Evolutionary conservation across 2,113 vertebrate species (phyloP), one percentile per base, ranked within the genome.

Genomic region (Embiotoca jacksoni): DNA sequence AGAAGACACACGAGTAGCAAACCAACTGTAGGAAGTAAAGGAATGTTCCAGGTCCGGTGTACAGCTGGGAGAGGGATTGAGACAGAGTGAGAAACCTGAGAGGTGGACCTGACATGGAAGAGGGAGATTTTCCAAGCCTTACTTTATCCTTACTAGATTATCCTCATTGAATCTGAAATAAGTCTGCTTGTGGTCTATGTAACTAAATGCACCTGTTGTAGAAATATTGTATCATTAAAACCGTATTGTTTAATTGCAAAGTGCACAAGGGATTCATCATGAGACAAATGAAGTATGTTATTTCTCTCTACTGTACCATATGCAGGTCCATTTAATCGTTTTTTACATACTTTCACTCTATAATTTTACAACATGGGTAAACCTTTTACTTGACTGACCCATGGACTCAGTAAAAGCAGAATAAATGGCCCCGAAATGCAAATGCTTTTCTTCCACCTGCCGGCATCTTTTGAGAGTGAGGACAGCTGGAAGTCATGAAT

Each of bases 401-500:
- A 23, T 31, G 49, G 58, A 58, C 49, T 84, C 72, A 75, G 57
- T 69, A 62, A 89, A 77, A 52, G 60, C 46, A 52, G 55, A 78
- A 72, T 64, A 60, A 83, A 86, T 73, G 69, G 63, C 35, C 63
- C 80, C 78, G 57, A 73, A 66, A 90, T 87, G 80, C 82, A 87
- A 86, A 91, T 87, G 72, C 82, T 73, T 83, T 71, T 77, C 63
- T 64, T 89, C 85, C 84, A 90, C 90, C 89, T 93, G 91, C 86
- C 33, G 52, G 64, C 71, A 77, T 89, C 78, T 66, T 88, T 89
- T 87, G 77, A 89, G 81, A 64, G 75, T 2, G 60, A 75, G 77
- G 91, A 90, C 92, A 93, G 90, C 92, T 91, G 91, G 91, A 91
- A 89, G 89, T 91, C 89, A 83, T 92, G 90, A 91, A 92, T 90